A percentile compares a stretch with the other conserved stretches of the same genome.
Evolutionary conservation across 1,140 invertebrate genomes (phyloP).

Genomic region (Harlomillsia oculata): DNA sequence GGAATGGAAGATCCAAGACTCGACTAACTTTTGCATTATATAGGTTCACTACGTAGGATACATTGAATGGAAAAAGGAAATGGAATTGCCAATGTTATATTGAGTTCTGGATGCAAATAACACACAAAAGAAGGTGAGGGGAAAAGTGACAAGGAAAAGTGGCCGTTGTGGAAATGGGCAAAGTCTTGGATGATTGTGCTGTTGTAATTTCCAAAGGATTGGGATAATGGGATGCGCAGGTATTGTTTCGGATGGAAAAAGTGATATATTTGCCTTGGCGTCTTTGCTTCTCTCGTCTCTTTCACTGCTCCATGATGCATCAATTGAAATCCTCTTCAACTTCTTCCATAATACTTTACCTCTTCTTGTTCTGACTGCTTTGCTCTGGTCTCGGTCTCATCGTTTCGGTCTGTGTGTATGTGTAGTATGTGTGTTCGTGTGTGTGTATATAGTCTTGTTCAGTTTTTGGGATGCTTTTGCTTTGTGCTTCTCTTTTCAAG

Average conservation of each 20-base stretch:
- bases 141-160: neutral
- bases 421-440: neutral
- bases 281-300: too few species aligned
- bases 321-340: conserved; percentile 5
- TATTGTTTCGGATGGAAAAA: conserved; percentile 29
- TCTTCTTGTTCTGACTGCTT: neutral
- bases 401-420: neutral
- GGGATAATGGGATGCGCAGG: conserved; percentile 19
- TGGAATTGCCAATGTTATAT: neutral
- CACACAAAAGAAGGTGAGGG: neutral
- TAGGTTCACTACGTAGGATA: neutral
- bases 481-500: too few species aligned
- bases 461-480: too few species aligned
- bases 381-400: neutral
- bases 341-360: neutral
- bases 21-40: neutral
- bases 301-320: conserved; percentile 15
- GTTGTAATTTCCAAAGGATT: conserved; percentile 21
- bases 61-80: neutral
- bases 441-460: neutral
- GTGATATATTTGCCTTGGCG: conserved; percentile 18
- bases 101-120: too few species aligned
- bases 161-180: neutral
- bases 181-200: conserved; percentile 9
- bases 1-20: neutral